Evolutionary conservation across 2,113 vertebrate genomes (phyloP).

Genomic region (Pangasianodon hypophthalmus): DNA sequence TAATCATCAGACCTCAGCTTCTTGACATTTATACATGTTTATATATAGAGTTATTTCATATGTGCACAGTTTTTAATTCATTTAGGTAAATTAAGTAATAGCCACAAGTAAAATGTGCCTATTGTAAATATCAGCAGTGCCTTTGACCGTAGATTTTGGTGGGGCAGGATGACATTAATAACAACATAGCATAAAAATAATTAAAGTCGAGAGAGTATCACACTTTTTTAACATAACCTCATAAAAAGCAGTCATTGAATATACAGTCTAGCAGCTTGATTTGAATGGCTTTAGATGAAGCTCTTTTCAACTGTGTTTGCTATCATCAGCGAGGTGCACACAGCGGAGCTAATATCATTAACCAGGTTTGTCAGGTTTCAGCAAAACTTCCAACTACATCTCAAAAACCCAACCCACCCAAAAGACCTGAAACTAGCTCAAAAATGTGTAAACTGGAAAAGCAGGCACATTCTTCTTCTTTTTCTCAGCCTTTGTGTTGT

Average conservation of each 20-base stretch:
- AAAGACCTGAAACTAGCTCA: neutral
- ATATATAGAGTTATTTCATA: neutral
- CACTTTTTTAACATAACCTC: neutral
- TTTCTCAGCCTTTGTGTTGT: neutral
- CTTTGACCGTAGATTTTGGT: neutral
- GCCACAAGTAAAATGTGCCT: neutral
- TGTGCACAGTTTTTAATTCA: neutral
- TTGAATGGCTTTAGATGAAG: neutral
- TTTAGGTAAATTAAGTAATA: neutral
- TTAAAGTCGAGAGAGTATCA: neutral
- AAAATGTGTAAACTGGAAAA: neutral
- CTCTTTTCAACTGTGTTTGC: neutral
- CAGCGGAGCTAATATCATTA: neutral
- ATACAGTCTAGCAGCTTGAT: neutral
- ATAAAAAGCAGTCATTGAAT: neutral
- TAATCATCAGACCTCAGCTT: neutral
- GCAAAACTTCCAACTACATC: neutral
- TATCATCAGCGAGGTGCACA: neutral
- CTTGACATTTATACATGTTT: neutral
- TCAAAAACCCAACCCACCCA: neutral
- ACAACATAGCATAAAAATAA: neutral
- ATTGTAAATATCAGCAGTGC: neutral
- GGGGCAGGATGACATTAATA: neutral
- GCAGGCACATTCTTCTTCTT: neutral
- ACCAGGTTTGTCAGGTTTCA: neutral